phyloP scores from a whole-genome alignment of 2,888 invertebrate genomes.

The Stenoptilia bipunctidactyla region DNA sequence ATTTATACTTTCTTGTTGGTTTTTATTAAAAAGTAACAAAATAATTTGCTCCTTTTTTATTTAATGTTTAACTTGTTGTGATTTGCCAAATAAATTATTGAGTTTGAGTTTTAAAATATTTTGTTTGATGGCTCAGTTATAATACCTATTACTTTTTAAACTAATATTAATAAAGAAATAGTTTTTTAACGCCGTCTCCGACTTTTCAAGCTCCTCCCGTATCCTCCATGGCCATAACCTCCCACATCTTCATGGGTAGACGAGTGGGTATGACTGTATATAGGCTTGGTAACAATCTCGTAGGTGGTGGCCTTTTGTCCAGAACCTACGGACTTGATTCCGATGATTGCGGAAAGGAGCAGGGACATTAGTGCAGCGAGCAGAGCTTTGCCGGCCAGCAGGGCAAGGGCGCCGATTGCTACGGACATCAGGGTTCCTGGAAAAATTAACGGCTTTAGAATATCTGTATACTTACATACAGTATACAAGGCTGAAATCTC shows the following conservation, averaged over 20 bases:
- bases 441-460: too few relatives aligned
- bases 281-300: slow-evolving; percentile 86
- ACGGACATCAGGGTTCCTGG: slow-evolving; percentile 80
- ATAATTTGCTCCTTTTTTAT: too few relatives aligned
- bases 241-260: slow-evolving; percentile 72
- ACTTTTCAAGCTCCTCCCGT: slow-evolving; percentile 49
- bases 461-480: too few relatives aligned
- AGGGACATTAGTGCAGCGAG: slow-evolving; percentile 87
- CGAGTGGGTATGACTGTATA: slow-evolving; percentile 77
- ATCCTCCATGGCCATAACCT: slow-evolving; percentile 67
- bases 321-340: slow-evolving; percentile 78
- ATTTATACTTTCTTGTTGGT: too few relatives aligned
- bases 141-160: too few relatives aligned
- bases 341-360: slow-evolving; percentile 81
- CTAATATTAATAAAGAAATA: too few relatives aligned
- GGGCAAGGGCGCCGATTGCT: slow-evolving; percentile 80
- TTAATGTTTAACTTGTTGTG: too few relatives aligned
- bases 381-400: slow-evolving; percentile 85
- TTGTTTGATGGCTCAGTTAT: too few relatives aligned
- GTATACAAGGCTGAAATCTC: too few relatives aligned
- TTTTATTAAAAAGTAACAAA: too few relatives aligned
- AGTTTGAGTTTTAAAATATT: too few relatives aligned
- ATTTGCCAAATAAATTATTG: too few relatives aligned
- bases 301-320: slow-evolving; percentile 84
- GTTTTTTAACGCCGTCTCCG: slow-evolving; percentile 19